Base-by-base conservation (phyloP, 2,888 invertebrate genomes). In the Caenorhabditis zanzibari region DNA sequence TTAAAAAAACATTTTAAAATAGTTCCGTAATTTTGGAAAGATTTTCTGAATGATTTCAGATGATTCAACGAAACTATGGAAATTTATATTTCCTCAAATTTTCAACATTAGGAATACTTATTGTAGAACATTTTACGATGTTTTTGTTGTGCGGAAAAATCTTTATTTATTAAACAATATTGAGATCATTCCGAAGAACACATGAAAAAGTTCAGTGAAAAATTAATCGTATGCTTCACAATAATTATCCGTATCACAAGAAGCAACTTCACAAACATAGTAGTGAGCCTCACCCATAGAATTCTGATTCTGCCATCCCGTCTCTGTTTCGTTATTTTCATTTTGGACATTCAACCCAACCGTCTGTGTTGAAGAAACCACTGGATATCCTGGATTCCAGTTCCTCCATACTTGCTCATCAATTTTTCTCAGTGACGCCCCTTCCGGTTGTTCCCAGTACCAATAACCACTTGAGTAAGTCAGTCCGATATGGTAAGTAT, bases 231-330 rank as follows among this genome's bases (percentile, higher is more conserved):
- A 7, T n/a, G 47, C 19, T 47, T n/a, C 54, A 19, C 79, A 80
- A 49, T 72, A 80, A 16, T 66, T 72, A n/a, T 80, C 72, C 3
- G 79, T 72, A 38, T 80, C 79, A 63, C 79, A 80, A 6, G 72
- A 64, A 32, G 35, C 38, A 2, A 52, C 38, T 64, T 80, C 72
- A 44, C 79, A 80, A 14, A 72, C 49, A 49, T 80, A 80, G 22
- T 72, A 41, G 35, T 63, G 52, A 9, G 66, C 41, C 4, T 41
- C 71, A 12, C 12, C 52, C 49, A 28, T 41, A 5, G 44, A 24
- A 35, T 54, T 44, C 12, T 58, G 19, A 38, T 72, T 80, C 47
- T 72, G 72, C 79, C 79, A 80, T 80, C 79, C 79, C 24, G 44
- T 49, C 1, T 24, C 26, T 14, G 59, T 9, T 1, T 32, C 58